These are phyloP conservation scores for Argyresthia goedartella DNA, from an alignment of 2,888 invertebrate species.

Conservation along the genomic window DNA sequence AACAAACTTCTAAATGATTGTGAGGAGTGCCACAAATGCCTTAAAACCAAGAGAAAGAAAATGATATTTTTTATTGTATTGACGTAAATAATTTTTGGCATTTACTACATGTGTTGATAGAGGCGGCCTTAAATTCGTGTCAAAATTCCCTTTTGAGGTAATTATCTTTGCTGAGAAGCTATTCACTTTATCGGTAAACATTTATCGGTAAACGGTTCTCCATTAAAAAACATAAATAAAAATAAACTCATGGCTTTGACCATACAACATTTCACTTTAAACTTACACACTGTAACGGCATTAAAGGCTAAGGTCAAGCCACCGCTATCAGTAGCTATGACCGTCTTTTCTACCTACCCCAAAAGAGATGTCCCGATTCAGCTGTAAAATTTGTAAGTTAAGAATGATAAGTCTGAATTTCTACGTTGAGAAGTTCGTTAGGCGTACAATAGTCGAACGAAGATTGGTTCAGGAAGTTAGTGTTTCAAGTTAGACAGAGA, in stretches of 20 bases:
- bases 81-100: background rate
- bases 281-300: too few relatives aligned
- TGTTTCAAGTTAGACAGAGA: too few relatives aligned
- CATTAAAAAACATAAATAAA: background rate
- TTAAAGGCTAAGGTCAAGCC: too few relatives aligned
- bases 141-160: background rate
- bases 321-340: too few relatives aligned
- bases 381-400: too few relatives aligned
- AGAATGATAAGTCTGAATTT: too few relatives aligned
- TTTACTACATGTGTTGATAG: background rate
- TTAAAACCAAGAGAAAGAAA: background rate
- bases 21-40: background rate
- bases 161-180: background rate
- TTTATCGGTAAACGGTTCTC: too few relatives aligned
- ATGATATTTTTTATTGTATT: background rate
- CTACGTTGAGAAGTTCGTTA: too few relatives aligned
- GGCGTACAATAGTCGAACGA: too few relatives aligned
- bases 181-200: background rate
- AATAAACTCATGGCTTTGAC: background rate
- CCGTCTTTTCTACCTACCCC: too few relatives aligned
- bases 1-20: background rate
- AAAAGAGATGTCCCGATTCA: too few relatives aligned
- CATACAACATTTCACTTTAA: background rate
- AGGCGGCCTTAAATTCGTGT: background rate
- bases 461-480: too few relatives aligned